Percentiles rank a stretch among this genome's conserved stretches.
Evolutionary conservation across 1,140 invertebrate species (phyloP).

Genomic region (Drosophila takahashii): DNA sequence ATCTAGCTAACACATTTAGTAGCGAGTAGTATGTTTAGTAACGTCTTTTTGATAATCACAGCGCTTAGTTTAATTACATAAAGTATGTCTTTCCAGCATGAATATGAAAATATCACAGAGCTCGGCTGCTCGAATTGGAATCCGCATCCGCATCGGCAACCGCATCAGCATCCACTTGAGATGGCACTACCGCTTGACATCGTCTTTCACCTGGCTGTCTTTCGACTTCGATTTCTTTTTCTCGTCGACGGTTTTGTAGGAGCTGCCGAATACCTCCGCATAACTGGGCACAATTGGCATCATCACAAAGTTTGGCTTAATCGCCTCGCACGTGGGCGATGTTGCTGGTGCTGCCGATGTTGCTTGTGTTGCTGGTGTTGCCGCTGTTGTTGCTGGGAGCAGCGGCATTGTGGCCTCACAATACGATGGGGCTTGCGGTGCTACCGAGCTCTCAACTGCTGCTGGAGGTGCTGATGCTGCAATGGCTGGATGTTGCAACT

Average conservation of each 20-base stretch:
- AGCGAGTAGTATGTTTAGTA: slow-evolving; percentile 52
- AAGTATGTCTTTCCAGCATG: slow-evolving; percentile 47
- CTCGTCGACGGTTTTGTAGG: slow-evolving; percentile 62
- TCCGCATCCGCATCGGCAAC: background rate
- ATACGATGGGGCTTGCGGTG: slow-evolving; percentile 35
- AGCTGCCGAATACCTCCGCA: slow-evolving; percentile 68
- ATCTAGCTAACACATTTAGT: slow-evolving; percentile 15
- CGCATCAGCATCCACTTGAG: slow-evolving; percentile 11
- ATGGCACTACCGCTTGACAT: slow-evolving; percentile 45
- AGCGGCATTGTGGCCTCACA: slow-evolving; percentile 62
- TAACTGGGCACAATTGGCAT: slow-evolving; percentile 72
- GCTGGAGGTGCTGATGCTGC: slow-evolving; percentile 26
- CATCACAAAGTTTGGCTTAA: slow-evolving; percentile 64
- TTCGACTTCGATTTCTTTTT: slow-evolving; percentile 63
- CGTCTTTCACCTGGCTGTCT: slow-evolving; percentile 46
- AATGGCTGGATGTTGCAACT: slow-evolving; percentile 19
- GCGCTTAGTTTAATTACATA: slow-evolving; percentile 60
- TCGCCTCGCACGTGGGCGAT: slow-evolving; percentile 55
- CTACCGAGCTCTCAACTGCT: slow-evolving; percentile 5
- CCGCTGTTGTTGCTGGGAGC: slow-evolving; percentile 38
- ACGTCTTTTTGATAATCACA: slow-evolving; percentile 66
- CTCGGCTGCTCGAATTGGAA: slow-evolving; percentile 44
- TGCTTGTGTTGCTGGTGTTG: slow-evolving; percentile 5
- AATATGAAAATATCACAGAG: slow-evolving; percentile 66
- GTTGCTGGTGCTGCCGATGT: slow-evolving; percentile 19